Base-by-base conservation (phyloP, 2,113 vertebrate species). In the Gavialis gangeticus region DNA sequence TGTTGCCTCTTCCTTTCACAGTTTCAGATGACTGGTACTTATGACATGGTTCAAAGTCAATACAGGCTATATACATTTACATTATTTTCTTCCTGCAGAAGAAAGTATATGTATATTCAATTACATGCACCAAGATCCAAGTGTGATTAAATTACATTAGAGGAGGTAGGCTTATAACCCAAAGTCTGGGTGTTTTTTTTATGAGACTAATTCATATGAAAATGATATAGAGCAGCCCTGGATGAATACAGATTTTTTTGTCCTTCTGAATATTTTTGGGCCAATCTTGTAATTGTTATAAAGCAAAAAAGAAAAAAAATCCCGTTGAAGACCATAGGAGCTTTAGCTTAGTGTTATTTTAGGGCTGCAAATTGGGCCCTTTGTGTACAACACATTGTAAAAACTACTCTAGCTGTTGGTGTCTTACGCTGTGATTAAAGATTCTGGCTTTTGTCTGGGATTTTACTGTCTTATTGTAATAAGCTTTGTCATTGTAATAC, bases 61-160 rank as follows among this genome's bases (percentile, higher is more conserved):
- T 97, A 96, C 92, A 91, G 87, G 96, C 93, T 97, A 75, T 87
- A 79, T 64, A 96, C 91, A 91, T 87, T 96, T 96, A 97, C 96
- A 97, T 96, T 95, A 96, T 97, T 96, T 97, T 96, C 95, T 97
- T 97, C 90, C 95, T 94, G 94, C 92, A 96, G 91, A 92, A 96
- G 93, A 98, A 97, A 94, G 95, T 96, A 94, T 97, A 97, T 97
- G 96, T 97, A 97, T 96, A 97, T 96, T 96, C 93, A 95, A 98
- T 97, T 97, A 96, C 85, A 83, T 0, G 63, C 97, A 96, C 77
- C 94, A 95, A 97, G 96, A 95, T 97, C 95, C 94, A 94, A 92
- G 93, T 93, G 94, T 96, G 97, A 96, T 94, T 97, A 96, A 94
- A 97, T 97, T 97, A 96, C 91, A 2, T 10, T 85, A 75, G 89